Percentiles rank a stretch among this genome's conserved stretches.
Conservation (phyloP, 1,140 invertebrate genomes). For the Aphis gossypii region DNA sequence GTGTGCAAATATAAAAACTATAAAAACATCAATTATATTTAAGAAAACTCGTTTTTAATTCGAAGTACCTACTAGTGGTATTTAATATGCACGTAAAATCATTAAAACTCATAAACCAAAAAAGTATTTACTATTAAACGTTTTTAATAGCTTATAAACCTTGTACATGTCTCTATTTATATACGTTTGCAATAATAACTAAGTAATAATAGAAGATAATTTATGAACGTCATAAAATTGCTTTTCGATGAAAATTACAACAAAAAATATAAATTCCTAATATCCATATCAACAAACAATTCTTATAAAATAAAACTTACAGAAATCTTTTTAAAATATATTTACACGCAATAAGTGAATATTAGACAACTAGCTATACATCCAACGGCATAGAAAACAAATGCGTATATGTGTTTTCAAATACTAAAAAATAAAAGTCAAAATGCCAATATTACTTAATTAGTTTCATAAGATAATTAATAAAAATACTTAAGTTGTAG, state of each 20-base stretch:
- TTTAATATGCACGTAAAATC: not conserved
- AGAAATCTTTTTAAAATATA: not conserved
- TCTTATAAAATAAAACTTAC: not conserved
- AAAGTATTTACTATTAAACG: not conserved
- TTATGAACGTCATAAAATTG: not conserved
- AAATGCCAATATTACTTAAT: not conserved
- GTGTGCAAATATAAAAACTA: too few relatives aligned
- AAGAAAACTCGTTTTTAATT: not conserved
- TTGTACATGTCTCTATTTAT: not conserved
- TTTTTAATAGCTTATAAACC: not conserved
- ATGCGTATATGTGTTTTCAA: not conserved
- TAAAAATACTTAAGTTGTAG: not conserved
- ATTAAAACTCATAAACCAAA: not conserved
- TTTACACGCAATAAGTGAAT: not conserved
- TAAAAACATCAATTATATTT: not conserved
- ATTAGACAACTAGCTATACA: not conserved
- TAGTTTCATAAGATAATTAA: not conserved
- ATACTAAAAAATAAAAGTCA: not conserved
- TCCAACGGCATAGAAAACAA: not conserved
- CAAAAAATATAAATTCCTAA: not conserved
- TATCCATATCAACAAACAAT: not conserved
- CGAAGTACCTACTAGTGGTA: not conserved
- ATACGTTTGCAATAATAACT: not conserved
- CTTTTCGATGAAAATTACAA: not conserved
- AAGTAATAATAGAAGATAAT: not conserved